A percentile compares a stretch with the other conserved stretches of the same genome.
phyloP scores from a whole-genome alignment of 2,797 vertebrate genomes.

The Gymnocypris eckloni region DNA sequence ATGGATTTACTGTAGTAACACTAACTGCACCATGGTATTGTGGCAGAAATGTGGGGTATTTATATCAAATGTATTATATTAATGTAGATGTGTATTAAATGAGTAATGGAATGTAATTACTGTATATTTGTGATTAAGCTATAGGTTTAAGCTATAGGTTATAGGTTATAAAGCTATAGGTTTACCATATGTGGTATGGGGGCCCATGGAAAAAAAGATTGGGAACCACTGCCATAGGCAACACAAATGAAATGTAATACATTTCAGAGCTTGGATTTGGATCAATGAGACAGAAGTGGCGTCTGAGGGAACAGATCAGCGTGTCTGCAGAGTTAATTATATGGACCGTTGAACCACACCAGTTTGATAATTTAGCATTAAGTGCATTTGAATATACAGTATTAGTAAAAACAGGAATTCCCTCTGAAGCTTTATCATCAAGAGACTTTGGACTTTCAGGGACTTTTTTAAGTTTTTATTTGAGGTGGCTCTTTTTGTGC shows the following conservation, averaged over 20 bases:
- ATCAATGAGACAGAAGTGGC: background rate
- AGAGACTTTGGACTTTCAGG: background rate
- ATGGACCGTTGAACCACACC: slow-evolving; percentile 6
- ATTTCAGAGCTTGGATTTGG: background rate
- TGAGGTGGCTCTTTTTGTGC: background rate
- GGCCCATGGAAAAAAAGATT: no score
- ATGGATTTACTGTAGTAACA: no score
- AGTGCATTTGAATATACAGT: background rate
- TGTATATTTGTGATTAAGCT: no score
- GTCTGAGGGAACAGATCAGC: background rate
- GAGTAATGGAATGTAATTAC: no score
- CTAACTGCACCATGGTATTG: no score
- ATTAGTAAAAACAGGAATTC: background rate
- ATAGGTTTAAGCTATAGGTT: no score
- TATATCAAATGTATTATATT: no score
- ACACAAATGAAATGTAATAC: background rate
- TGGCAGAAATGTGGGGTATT: no score
- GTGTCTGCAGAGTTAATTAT: background rate
- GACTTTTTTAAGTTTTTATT: no score
- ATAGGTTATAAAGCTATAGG: no score
- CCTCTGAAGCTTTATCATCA: background rate
- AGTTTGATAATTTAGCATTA: background rate
- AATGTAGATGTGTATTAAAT: no score
- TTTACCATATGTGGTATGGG: no score
- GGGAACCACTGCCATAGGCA: background rate